A percentile compares a stretch with the other conserved stretches of the same genome.
Evolutionary conservation across 2,797 vertebrate genomes (phyloP).

Genomic region (Sebastes glaucus): DNA sequence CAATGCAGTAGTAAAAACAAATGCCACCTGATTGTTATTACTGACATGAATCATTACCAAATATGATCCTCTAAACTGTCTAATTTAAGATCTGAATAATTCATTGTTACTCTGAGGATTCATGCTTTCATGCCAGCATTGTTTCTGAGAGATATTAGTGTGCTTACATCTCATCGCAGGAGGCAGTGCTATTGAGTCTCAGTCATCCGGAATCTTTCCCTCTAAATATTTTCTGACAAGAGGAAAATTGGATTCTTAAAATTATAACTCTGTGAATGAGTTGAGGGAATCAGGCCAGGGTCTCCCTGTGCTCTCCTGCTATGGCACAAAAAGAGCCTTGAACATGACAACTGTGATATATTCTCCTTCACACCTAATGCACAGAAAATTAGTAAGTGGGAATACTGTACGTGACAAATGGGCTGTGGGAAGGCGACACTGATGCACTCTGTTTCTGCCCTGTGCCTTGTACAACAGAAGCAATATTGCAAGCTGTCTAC

Average conservation of each 20-base stretch:
- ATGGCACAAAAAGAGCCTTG: background rate
- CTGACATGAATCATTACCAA: background rate
- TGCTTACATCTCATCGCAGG: background rate
- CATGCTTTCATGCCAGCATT: background rate
- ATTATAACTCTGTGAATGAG: slow-evolving; percentile 29
- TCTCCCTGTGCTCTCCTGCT: background rate
- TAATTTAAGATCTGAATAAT: background rate
- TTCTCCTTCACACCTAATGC: slow-evolving; percentile 8
- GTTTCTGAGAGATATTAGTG: background rate
- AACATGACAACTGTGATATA: slow-evolving; percentile 16
- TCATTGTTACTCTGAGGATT: background rate
- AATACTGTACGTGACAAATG: slow-evolving; percentile 14
- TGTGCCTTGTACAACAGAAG: slow-evolving; percentile 32
- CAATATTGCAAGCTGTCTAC: slow-evolving; percentile 46
- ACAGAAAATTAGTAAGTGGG: slow-evolving; percentile 16
- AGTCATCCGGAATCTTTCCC: slow-evolving; percentile 7
- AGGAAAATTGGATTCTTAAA: slow-evolving; percentile 48
- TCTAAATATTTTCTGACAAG: slow-evolving; percentile 43
- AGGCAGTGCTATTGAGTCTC: background rate
- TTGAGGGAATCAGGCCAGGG: background rate
- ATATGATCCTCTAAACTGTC: background rate
- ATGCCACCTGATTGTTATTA: background rate
- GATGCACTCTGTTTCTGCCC: slow-evolving; percentile 27
- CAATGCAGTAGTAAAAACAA: background rate
- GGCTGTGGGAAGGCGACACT: slow-evolving; percentile 20